Conservation (phyloP, 2,888 invertebrate genomes). For the Ennomos erosarius region DNA sequence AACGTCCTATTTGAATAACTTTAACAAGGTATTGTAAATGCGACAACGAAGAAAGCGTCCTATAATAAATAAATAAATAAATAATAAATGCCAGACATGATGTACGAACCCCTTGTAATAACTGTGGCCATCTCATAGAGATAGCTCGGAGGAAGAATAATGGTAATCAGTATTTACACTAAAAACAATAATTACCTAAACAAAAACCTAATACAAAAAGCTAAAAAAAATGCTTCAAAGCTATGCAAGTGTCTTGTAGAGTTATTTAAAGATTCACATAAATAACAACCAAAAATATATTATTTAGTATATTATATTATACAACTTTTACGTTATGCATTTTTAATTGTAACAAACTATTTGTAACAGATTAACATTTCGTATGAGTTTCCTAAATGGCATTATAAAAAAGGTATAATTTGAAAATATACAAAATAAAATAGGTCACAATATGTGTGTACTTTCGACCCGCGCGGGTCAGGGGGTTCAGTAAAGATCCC, state of each 20-base stretch:
- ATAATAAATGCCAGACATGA: conserved; percentile 39
- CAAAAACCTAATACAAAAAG: conserved; percentile 14
- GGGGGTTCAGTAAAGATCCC: no score
- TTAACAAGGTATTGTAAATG: conserved; percentile 45
- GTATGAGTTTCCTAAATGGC: conserved; percentile 17
- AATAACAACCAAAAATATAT: conserved; percentile 22
- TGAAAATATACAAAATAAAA: conserved; percentile 31
- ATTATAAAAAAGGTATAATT: conserved; percentile 27
- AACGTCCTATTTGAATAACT: conserved; percentile 40
- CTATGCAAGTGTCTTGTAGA: conserved; percentile 29
- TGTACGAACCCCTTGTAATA: conserved; percentile 1
- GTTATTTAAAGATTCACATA: conserved; percentile 18
- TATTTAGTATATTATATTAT: conserved; percentile 7
- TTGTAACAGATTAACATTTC: conserved; percentile 5
- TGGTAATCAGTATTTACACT: conserved; percentile 16
- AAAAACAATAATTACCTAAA: conserved; percentile 19
- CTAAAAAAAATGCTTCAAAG: conserved; percentile 38
- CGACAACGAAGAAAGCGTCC: conserved; percentile 36
- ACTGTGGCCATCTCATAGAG: conserved; percentile 29
- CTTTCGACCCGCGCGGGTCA: conserved; percentile 26
- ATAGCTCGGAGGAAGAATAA: conserved; percentile 18
- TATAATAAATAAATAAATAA: conserved; percentile 39
- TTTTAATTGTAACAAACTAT: conserved; percentile 3
- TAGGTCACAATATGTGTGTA: conserved; percentile 33
- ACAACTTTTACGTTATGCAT: conserved; percentile 4